Conservation (phyloP, 2,797 vertebrate species). For the Oryzias sinensis region DNA sequence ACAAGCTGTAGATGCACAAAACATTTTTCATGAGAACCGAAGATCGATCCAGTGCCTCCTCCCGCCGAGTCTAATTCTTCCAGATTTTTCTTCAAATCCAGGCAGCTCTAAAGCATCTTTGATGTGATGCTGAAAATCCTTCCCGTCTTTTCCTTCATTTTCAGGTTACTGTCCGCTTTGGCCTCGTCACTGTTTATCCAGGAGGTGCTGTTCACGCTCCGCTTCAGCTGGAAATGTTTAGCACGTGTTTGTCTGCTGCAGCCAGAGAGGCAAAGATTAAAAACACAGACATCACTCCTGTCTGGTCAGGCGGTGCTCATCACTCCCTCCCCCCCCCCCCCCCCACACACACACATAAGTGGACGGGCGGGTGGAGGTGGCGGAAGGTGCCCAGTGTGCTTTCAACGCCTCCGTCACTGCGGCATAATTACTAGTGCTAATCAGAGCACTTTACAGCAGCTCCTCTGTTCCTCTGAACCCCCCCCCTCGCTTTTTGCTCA, state of each 20-base stretch:
- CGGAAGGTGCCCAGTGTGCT: slow-evolving; percentile 67
- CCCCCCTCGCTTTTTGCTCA: slow-evolving; percentile 46
- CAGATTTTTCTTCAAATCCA: slow-evolving; percentile 35
- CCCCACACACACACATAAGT: slow-evolving; percentile 12
- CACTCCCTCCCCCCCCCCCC: neutral
- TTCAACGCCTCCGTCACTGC: slow-evolving; percentile 69
- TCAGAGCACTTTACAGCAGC: slow-evolving; percentile 81
- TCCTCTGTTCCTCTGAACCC: slow-evolving; percentile 75
- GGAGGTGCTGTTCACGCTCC: slow-evolving; percentile 3
- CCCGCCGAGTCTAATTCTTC: slow-evolving; percentile 20
- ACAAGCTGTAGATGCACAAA: slow-evolving; percentile 19
- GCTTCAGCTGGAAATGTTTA: neutral
- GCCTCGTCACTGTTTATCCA: neutral
- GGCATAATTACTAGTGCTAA: slow-evolving; percentile 81
- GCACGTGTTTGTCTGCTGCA: slow-evolving; percentile 16
- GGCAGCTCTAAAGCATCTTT: slow-evolving; percentile 34
- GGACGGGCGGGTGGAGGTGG: slow-evolving; percentile 34
- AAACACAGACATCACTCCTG: slow-evolving; percentile 32
- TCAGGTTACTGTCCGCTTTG: neutral
- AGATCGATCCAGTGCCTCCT: slow-evolving; percentile 32
- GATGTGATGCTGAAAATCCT: slow-evolving; percentile 44
- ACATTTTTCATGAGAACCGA: slow-evolving; percentile 35
- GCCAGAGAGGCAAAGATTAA: slow-evolving; percentile 23
- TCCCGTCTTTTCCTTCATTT: slow-evolving; percentile 4
- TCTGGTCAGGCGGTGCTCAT: slow-evolving; percentile 13